phyloP scores from a whole-genome alignment of 2,888 invertebrate genomes.

The Trilocha varians region DNA sequence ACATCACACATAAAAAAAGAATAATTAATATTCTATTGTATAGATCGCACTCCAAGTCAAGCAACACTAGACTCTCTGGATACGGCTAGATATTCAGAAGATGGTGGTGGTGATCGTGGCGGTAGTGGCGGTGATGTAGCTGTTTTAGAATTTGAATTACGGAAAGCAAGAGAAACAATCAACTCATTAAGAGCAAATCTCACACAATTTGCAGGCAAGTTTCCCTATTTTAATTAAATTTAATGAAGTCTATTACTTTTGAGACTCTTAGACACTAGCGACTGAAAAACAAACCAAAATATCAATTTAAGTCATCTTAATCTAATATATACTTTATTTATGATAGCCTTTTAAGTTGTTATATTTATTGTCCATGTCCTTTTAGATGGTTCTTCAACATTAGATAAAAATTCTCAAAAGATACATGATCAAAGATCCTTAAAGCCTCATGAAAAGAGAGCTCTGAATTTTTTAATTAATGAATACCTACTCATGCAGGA shows the following conservation, averaged over 20 bases:
- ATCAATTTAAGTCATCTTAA: too few relatives aligned
- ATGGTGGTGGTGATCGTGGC: conserved; percentile 88
- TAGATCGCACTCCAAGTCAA: conserved; percentile 87
- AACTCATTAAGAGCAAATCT: conserved; percentile 85
- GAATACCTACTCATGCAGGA: conserved; percentile 85
- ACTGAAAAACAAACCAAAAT: too few relatives aligned
- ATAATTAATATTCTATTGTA: conserved; percentile 13
- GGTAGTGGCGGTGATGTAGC: conserved; percentile 86
- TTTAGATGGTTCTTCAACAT: conserved; percentile 57
- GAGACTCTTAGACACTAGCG: too few relatives aligned
- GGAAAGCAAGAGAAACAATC: conserved; percentile 90
- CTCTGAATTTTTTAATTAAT: conserved; percentile 89
- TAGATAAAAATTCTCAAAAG: conserved; percentile 51
- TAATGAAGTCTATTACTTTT: too few relatives aligned
- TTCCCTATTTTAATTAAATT: too few relatives aligned
- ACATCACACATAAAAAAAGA: too few relatives aligned
- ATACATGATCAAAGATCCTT: conserved; percentile 60
- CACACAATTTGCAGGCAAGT: conserved; percentile 81
- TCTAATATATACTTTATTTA: too few relatives aligned
- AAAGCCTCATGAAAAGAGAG: conserved; percentile 87
- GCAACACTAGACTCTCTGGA: conserved; percentile 91
- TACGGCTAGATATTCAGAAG: conserved; percentile 88
- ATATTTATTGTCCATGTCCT: conserved; percentile 12
- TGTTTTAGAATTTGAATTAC: conserved; percentile 88
- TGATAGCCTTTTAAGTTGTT: neutral